Evolutionary conservation across 2,888 invertebrate species (phyloP).

Genomic region (Meta bourneti): DNA sequence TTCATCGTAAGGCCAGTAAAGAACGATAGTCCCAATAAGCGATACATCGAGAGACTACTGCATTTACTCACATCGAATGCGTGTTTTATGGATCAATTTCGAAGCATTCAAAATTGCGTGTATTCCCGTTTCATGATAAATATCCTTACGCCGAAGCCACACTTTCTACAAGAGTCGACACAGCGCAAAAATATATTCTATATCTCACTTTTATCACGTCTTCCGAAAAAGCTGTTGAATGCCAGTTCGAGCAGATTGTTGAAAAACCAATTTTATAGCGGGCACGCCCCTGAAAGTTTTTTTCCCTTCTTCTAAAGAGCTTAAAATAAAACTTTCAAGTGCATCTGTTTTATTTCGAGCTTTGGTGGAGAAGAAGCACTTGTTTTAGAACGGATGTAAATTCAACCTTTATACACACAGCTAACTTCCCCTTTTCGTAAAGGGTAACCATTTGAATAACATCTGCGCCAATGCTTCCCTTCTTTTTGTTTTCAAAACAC

Average conservation of each 20-base stretch:
- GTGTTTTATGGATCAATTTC: no score
- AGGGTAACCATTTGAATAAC: constrained; percentile 65
- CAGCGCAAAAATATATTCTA: neutral
- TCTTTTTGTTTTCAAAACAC: neutral
- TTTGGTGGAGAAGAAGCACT: constrained; percentile 36
- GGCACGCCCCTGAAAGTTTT: constrained; percentile 24
- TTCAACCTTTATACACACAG: constrained; percentile 60
- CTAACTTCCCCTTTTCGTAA: constrained; percentile 25
- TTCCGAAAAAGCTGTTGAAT: constrained; percentile 39
- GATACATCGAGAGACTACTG: no score
- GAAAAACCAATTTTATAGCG: constrained; percentile 58
- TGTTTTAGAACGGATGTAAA: constrained; percentile 73
- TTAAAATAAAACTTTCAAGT: constrained; percentile 34
- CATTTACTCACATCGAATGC: no score
- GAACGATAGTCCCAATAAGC: no score
- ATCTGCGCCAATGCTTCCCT: constrained; percentile 62
- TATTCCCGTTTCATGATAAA: neutral
- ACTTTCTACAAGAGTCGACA: neutral
- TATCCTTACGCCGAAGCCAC: neutral
- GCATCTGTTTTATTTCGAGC: constrained; percentile 54
- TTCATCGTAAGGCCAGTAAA: no score
- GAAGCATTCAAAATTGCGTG: neutral
- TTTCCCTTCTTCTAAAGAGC: constrained; percentile 10
- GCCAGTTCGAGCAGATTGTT: constrained; percentile 30
- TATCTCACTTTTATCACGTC: constrained; percentile 31